A percentile compares a stretch with the other conserved stretches of the same genome.
Conservation (phyloP, 2,113 vertebrate genomes). For the Tupaia tana region DNA sequence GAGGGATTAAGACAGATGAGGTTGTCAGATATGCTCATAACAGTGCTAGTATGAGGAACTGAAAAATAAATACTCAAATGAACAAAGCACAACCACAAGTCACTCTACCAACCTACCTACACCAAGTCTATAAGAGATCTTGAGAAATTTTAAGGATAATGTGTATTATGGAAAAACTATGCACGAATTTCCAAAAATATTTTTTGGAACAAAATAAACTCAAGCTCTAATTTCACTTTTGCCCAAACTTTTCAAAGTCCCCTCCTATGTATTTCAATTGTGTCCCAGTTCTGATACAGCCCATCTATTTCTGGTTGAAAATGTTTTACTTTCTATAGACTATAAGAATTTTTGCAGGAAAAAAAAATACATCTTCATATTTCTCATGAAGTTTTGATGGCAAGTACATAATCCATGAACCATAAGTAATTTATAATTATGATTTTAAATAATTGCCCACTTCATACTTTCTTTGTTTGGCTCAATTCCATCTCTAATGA, state of each 20-base stretch:
- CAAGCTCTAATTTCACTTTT: too few species aligned
- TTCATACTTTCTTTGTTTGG: constrained; percentile 30
- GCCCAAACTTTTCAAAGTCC: too few species aligned
- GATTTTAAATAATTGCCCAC: constrained; percentile 29
- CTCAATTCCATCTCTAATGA: not conserved
- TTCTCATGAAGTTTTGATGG: not conserved
- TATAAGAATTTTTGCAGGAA: not conserved
- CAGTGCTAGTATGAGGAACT: not conserved
- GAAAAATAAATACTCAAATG: not conserved
- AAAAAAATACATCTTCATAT: not conserved
- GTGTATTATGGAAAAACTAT: too few species aligned
- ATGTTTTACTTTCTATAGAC: not conserved
- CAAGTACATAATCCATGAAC: not conserved
- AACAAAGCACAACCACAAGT: not conserved
- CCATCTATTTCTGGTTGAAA: not conserved
- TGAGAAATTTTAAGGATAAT: too few species aligned
- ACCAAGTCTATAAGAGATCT: too few species aligned
- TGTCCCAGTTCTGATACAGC: rapidly evolving
- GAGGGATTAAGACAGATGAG: not conserved
- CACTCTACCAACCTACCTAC: not conserved
- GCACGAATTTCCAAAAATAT: too few species aligned
- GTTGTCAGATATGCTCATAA: not conserved
- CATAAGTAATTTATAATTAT: constrained; percentile 16
- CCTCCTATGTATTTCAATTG: too few species aligned
- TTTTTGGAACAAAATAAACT: too few species aligned